Percentiles rank a stretch among this genome's conserved stretches.
Conservation (phyloP, 2,113 vertebrate species). For the Marcusenius ussheri region DNA sequence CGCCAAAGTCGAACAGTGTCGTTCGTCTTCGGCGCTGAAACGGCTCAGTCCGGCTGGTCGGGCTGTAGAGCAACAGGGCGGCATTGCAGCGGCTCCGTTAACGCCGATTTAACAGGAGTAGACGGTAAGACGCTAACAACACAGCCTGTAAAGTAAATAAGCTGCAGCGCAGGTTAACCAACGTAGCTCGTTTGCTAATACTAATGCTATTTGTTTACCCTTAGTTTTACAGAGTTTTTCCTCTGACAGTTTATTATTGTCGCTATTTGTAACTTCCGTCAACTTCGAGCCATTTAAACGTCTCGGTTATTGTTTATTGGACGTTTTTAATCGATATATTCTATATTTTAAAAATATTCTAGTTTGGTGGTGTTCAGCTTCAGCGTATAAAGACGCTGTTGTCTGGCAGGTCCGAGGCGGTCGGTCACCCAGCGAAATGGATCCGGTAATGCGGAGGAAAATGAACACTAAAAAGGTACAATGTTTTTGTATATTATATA, state of each 20-base stretch:
- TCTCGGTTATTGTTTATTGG: background rate
- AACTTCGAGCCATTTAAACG: background rate
- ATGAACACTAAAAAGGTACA: background rate
- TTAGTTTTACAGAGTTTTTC: background rate
- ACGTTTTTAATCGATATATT: background rate
- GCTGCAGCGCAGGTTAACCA: background rate
- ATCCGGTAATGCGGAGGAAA: background rate
- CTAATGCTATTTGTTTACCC: background rate
- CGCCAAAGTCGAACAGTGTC: slow-evolving; percentile 43
- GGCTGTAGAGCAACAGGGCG: background rate
- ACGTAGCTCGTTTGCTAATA: background rate
- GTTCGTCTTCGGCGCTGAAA: slow-evolving; percentile 1
- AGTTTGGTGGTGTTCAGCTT: background rate
- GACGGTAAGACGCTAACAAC: background rate
- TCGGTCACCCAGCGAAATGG: background rate
- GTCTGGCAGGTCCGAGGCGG: background rate
- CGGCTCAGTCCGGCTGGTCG: background rate
- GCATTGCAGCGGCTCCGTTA: background rate
- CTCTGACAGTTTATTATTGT: background rate
- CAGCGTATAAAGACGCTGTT: background rate
- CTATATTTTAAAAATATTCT: no score
- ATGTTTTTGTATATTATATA: background rate
- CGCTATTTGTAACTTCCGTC: background rate
- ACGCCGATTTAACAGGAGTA: background rate
- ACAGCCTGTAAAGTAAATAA: background rate